phyloP scores from a whole-genome alignment of 2,113 vertebrate species.

The Synodontis membranacea region DNA sequence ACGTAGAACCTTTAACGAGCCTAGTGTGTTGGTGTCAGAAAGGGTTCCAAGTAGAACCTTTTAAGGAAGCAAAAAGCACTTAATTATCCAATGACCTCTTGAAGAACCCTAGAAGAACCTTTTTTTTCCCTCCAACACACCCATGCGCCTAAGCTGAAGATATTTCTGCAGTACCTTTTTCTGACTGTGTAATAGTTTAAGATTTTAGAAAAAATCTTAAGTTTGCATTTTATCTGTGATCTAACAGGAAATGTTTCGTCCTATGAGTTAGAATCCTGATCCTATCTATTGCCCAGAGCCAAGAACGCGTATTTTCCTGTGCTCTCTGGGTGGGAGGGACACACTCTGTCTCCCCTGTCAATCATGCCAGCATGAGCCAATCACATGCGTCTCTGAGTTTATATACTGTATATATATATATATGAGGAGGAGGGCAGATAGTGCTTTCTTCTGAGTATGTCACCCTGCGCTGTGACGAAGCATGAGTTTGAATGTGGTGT shows the following conservation, averaged over 20 bases:
- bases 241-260: background rate
- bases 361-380: background rate
- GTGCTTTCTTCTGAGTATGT: background rate
- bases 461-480: background rate
- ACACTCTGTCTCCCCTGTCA: background rate
- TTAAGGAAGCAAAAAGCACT: background rate
- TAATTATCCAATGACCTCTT: background rate
- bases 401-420: too few species aligned
- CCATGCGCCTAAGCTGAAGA: background rate
- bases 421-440: background rate
- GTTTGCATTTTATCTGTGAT: background rate
- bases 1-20: background rate
- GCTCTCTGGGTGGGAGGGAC: background rate
- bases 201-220: background rate
- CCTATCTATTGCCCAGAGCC: background rate
- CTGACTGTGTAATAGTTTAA: background rate
- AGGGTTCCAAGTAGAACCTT: background rate
- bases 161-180: background rate
- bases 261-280: background rate
- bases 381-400: background rate
- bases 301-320: background rate
- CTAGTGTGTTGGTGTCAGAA: background rate
- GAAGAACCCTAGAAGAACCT: background rate
- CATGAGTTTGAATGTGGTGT: background rate
- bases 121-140: background rate